A percentile compares a stretch with the other conserved stretches of the same genome.
These are phyloP conservation scores for Carposina sasakii DNA, from an alignment of 1,140 invertebrate species.

Conservation along the genomic window DNA sequence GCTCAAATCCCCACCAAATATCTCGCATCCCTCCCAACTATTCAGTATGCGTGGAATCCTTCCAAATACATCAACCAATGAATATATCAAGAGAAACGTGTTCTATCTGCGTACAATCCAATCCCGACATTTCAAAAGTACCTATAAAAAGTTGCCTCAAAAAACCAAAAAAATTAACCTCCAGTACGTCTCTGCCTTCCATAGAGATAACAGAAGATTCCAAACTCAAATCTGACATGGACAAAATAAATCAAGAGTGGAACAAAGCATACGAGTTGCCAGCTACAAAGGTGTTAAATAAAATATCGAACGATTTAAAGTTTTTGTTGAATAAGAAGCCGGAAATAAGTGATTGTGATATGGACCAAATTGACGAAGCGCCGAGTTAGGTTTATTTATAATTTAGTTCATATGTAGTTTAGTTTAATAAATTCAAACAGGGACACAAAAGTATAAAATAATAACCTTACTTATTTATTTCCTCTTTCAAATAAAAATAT, in stretches of 20 bases:
- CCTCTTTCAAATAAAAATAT: too few relatives aligned
- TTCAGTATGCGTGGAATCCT: slow-evolving; percentile 58
- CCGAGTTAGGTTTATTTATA: slow-evolving; percentile 61
- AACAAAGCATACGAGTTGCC: slow-evolving; percentile 54
- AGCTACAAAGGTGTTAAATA: slow-evolving; percentile 76
- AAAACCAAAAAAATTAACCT: slow-evolving; percentile 51
- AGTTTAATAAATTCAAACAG: too few relatives aligned
- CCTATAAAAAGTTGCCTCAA: slow-evolving; percentile 67
- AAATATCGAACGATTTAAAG: slow-evolving; percentile 83
- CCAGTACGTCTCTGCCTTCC: slow-evolving; percentile 56
- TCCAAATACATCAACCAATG: slow-evolving; percentile 43
- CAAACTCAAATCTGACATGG: slow-evolving; percentile 53
- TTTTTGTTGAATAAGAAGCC: slow-evolving; percentile 80
- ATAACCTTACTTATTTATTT: too few relatives aligned
- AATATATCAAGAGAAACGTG: slow-evolving; percentile 55
- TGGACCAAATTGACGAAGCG: slow-evolving; percentile 52
- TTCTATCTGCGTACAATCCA: slow-evolving; percentile 59
- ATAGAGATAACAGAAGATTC: slow-evolving; percentile 49
- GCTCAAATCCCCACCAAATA: slow-evolving; percentile 6
- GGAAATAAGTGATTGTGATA: slow-evolving; percentile 33
- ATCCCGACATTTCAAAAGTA: slow-evolving; percentile 56
- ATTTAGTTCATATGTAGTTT: too few relatives aligned
- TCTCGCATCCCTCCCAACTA: slow-evolving; percentile 46
- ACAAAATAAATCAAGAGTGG: slow-evolving; percentile 56
- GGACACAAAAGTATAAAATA: too few relatives aligned